Conservation (phyloP, 30 jellyfish, hydroid and myxozoan genomes). For the Turritopsis dohrnii region DNA sequence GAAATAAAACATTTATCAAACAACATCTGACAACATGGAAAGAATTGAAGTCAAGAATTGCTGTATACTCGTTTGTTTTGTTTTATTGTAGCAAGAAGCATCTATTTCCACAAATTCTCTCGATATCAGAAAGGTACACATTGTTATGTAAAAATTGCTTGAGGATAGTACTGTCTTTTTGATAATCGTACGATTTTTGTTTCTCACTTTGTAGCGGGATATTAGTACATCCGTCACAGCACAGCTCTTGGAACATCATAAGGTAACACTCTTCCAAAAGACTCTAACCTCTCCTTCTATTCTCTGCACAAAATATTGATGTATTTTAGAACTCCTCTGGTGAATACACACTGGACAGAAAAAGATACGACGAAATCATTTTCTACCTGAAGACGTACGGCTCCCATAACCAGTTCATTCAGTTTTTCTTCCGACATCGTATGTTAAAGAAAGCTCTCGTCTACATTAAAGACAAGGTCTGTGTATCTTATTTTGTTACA, state of each 20-base stretch:
- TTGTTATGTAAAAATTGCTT: neutral
- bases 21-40: no score
- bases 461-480: slow-evolving; percentile 58
- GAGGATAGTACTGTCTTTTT: neutral
- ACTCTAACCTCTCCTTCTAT: no score
- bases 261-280: neutral
- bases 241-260: neutral
- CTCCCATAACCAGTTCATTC: slow-evolving; percentile 55
- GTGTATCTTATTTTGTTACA: neutral
- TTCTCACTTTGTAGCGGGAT: neutral
- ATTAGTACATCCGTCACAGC: neutral
- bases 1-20: no score
- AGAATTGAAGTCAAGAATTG: no score
- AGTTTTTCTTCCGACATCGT: slow-evolving; percentile 61
- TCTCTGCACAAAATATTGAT: neutral
- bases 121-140: neutral
- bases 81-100: neutral
- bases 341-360: slow-evolving; percentile 49
- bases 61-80: neutral
- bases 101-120: neutral
- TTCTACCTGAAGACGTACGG: slow-evolving; percentile 73
- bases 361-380: slow-evolving; percentile 65
- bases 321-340: neutral
- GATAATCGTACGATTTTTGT: no score
- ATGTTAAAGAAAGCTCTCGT: slow-evolving; percentile 59